A percentile compares a stretch with the other conserved stretches of the same genome.
These are phyloP conservation scores for Chymomyza fuscimana DNA, from an alignment of 2,888 invertebrate genomes.

Conservation along the genomic window DNA sequence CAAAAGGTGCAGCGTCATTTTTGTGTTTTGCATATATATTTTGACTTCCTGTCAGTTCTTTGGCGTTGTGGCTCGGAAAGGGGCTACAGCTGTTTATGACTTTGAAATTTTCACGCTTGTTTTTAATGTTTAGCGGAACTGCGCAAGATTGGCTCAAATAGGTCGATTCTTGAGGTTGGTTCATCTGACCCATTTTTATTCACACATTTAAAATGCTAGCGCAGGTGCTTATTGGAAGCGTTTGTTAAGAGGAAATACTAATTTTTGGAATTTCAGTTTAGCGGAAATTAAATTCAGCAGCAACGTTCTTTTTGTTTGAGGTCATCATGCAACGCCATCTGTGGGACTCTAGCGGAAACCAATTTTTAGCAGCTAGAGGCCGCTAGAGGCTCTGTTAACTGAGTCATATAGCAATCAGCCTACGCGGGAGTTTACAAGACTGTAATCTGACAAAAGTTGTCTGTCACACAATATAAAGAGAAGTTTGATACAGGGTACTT, in stretches of 20 bases:
- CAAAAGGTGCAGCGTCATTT: slow-evolving; percentile 8
- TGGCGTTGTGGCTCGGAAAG: neutral
- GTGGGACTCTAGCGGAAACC: too few relatives aligned
- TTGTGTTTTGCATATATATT: neutral
- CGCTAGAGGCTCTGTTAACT: too few relatives aligned
- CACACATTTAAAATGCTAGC: slow-evolving; percentile 48
- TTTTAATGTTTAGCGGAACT: slow-evolving; percentile 56
- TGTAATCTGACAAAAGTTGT: too few relatives aligned
- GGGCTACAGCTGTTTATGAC: slow-evolving; percentile 5
- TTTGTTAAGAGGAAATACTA: slow-evolving; percentile 38
- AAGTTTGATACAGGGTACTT: too few relatives aligned
- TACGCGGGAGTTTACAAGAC: too few relatives aligned
- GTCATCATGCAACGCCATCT: too few relatives aligned
- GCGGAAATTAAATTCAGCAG: too few relatives aligned
- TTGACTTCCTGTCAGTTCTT: neutral
- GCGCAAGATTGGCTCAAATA: slow-evolving; percentile 59
- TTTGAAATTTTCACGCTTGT: slow-evolving; percentile 42
- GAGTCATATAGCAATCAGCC: too few relatives aligned
- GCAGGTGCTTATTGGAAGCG: slow-evolving; percentile 49
- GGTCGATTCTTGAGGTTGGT: slow-evolving; percentile 24
- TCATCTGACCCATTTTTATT: slow-evolving; percentile 51
- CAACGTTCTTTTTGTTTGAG: too few relatives aligned
- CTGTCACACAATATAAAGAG: too few relatives aligned
- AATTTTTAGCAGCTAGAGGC: too few relatives aligned
- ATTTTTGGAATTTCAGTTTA: slow-evolving; percentile 52